Conservation (phyloP, 2,113 vertebrate genomes). For the Delphinapterus leucas region DNA sequence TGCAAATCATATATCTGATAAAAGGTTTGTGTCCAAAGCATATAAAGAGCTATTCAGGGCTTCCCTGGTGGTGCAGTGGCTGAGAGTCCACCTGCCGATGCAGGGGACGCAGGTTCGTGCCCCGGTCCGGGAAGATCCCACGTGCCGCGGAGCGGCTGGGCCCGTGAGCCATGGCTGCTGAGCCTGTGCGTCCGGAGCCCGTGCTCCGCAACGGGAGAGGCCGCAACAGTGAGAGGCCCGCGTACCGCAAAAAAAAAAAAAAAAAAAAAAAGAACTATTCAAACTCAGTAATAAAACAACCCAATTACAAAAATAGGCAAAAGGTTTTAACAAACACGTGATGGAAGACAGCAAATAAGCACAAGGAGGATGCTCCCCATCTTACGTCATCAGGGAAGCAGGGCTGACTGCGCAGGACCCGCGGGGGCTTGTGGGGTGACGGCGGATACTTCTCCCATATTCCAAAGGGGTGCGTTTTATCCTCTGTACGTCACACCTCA, state of each 20-base stretch:
- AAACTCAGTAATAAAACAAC: background rate
- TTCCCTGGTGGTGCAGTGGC: too few species aligned
- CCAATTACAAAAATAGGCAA: background rate
- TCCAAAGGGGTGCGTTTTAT: background rate
- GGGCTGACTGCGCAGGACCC: background rate
- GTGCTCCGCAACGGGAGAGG: too few species aligned
- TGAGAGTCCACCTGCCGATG: too few species aligned
- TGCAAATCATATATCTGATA: background rate
- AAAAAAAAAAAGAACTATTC: too few species aligned
- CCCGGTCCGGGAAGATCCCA: too few species aligned
- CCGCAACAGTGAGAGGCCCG: too few species aligned
- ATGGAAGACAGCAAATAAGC: background rate
- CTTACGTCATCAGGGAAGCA: accelerated
- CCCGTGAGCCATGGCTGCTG: too few species aligned
- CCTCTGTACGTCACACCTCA: background rate
- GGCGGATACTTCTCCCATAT: background rate
- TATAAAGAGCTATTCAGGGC: too few species aligned
- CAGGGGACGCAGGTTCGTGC: too few species aligned
- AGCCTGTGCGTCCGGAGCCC: too few species aligned
- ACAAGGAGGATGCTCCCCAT: background rate
- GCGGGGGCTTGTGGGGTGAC: accelerated
- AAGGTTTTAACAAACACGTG: background rate
- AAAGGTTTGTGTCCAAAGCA: background rate
- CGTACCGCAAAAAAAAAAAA: too few species aligned
- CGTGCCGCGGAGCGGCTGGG: too few species aligned